Evolutionary conservation across 2,888 invertebrate species (phyloP).

Genomic region (Trissonchulus sp.): DNA sequence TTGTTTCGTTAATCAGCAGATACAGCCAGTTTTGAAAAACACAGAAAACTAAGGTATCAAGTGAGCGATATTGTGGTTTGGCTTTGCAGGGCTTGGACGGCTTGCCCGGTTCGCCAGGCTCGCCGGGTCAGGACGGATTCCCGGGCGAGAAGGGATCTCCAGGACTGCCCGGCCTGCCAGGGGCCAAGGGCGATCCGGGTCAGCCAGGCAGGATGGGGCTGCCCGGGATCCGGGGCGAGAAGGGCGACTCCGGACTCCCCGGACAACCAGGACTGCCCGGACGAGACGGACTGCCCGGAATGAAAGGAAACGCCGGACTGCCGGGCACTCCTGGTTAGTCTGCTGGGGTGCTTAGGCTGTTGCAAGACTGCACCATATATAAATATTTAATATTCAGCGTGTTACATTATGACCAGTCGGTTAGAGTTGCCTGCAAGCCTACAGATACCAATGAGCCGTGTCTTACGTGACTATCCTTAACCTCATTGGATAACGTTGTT

Average conservation of each 20-base stretch:
- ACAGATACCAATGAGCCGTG: too few relatives aligned
- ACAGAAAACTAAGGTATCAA: too few relatives aligned
- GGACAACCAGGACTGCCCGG: constrained; percentile 44
- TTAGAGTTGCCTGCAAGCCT: too few relatives aligned
- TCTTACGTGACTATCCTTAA: too few relatives aligned
- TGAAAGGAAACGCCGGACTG: constrained; percentile 48
- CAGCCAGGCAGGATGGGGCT: constrained; percentile 52
- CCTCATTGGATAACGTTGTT: too few relatives aligned
- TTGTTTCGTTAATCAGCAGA: too few relatives aligned
- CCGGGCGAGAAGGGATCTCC: constrained; percentile 44
- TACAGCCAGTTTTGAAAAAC: too few relatives aligned
- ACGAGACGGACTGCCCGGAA: constrained; percentile 51
- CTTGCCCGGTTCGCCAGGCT: constrained; percentile 30
- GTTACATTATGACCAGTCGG: too few relatives aligned
- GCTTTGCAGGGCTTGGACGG: constrained; percentile 57
- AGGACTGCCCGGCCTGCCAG: constrained; percentile 48
- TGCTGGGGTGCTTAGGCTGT: too few relatives aligned
- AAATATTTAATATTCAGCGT: too few relatives aligned
- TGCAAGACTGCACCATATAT: too few relatives aligned
- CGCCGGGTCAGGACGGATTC: constrained; percentile 47
- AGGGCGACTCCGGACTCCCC: constrained; percentile 48
- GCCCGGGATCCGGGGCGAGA: constrained; percentile 40
- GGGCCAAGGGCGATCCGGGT: constrained; percentile 61
- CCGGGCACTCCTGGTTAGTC: constrained; percentile 37
- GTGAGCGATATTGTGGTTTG: too few relatives aligned